Evolutionary conservation across 1,140 invertebrate species (phyloP).

Genomic region (Dufourea novaeangliae): DNA sequence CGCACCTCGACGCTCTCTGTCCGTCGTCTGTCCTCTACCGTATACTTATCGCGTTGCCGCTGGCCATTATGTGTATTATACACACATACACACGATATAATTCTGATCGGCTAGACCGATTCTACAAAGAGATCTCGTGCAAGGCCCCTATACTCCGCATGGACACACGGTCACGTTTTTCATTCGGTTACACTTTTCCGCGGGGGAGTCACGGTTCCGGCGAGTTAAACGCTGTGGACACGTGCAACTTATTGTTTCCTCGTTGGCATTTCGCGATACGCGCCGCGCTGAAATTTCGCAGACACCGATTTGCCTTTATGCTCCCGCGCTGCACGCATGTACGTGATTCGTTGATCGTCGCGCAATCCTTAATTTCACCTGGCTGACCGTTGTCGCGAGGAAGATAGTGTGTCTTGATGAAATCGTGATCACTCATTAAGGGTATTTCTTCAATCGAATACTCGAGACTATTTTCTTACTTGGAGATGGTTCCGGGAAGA

Average conservation of each 20-base stretch:
- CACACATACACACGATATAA: constrained; percentile 49
- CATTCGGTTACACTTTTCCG: constrained; percentile 48
- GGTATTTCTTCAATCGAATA: background rate
- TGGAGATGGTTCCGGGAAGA: no score
- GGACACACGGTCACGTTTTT: constrained; percentile 46
- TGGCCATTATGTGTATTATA: no score
- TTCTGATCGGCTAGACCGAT: constrained; percentile 33
- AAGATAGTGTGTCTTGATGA: background rate
- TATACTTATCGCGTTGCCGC: constrained; percentile 58
- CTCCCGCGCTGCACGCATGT: no score
- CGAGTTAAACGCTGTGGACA: constrained; percentile 48
- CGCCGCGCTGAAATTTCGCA: constrained; percentile 25
- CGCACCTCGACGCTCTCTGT: constrained; percentile 19
- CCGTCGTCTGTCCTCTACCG: constrained; percentile 47
- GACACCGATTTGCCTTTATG: constrained; percentile 29
- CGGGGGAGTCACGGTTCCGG: constrained; percentile 47
- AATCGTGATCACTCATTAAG: background rate
- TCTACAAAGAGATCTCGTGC: constrained; percentile 36
- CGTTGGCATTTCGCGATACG: constrained; percentile 44
- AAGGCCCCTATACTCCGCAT: background rate
- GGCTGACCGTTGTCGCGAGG: background rate
- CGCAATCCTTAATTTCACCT: background rate
- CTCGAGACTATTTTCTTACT: no score
- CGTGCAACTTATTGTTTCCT: constrained; percentile 58
- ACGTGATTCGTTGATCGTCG: constrained; percentile 16